Percentiles rank a stretch among this genome's conserved stretches.
phyloP scores from a whole-genome alignment of 2,797 vertebrate species.

The Psittacula derbiana region DNA sequence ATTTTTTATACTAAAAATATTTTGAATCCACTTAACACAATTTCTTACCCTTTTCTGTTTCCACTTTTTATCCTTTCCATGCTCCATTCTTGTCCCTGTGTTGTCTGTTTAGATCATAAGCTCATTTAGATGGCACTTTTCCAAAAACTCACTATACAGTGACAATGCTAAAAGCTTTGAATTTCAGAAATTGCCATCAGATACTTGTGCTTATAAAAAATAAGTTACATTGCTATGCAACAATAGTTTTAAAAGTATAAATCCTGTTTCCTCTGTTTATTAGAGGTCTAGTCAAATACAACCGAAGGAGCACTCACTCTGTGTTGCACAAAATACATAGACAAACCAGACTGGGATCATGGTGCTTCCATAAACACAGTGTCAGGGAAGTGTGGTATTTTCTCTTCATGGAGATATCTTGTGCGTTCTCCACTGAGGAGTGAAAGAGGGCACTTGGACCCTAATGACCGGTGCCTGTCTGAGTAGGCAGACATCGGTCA shows the following conservation, averaged over 20 bases:
- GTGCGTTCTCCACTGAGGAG: not conserved
- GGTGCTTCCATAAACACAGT: not conserved
- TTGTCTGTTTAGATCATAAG: not conserved
- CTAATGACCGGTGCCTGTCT: not conserved
- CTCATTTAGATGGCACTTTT: not conserved
- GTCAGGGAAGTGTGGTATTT: not conserved
- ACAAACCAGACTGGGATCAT: not conserved
- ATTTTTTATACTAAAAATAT: not conserved
- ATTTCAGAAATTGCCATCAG: not conserved
- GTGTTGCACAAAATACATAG: not conserved
- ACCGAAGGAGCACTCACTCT: not conserved
- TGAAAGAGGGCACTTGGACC: not conserved
- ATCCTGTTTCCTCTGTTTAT: not conserved
- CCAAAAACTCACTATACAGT: not conserved
- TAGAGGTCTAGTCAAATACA: not conserved
- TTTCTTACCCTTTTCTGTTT: not conserved
- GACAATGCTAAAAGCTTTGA: not conserved
- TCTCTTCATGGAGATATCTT: not conserved
- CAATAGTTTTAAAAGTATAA: not conserved
- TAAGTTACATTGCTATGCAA: not conserved
- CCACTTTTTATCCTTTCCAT: not conserved
- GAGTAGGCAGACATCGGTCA: not conserved
- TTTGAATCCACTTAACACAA: not conserved
- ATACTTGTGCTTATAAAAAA: not conserved
- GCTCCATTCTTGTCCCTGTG: not conserved